phyloP scores from a whole-genome alignment of 2,797 vertebrate genomes.

The Chiropotes sagulatus region DNA sequence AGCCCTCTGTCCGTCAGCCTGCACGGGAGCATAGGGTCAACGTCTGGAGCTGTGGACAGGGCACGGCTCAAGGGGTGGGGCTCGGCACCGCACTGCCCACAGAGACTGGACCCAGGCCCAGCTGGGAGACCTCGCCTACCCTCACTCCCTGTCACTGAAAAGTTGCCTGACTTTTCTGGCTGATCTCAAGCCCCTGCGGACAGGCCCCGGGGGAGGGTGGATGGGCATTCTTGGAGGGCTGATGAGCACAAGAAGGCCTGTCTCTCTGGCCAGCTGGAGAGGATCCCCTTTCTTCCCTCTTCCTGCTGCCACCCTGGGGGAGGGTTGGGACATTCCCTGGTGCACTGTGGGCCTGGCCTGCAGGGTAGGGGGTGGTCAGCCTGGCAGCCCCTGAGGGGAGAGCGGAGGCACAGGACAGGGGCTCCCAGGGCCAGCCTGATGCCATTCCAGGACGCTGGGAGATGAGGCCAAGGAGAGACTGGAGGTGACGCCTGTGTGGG shows the following conservation, averaged over 20 bases:
- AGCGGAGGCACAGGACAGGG: not conserved
- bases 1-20: not conserved
- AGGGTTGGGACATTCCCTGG: not conserved
- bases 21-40: slow-evolving; percentile 62
- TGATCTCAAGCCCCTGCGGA: not conserved
- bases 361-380: not conserved
- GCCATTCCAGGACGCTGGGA: not conserved
- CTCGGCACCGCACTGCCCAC: not conserved
- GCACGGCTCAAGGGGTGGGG: slow-evolving; percentile 9
- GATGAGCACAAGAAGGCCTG: slow-evolving; percentile 43
- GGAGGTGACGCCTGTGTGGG: not conserved
- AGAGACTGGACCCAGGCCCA: not conserved
- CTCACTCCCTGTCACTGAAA: not conserved
- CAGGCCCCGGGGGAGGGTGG: not conserved
- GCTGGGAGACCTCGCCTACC: not conserved
- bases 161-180: slow-evolving; percentile 72
- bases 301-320: slow-evolving; percentile 3
- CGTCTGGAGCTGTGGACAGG: slow-evolving; percentile 43
- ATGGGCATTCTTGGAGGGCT: slow-evolving; percentile 12
- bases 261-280: slow-evolving; percentile 68
- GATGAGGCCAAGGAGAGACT: not conserved
- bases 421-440: not conserved
- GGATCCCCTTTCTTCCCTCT: not conserved
- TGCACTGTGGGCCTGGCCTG: not conserved
- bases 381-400: not conserved